These are phyloP conservation scores for Zosterops pallidus DNA, from an alignment of 2,113 vertebrate genomes.

Conservation along the genomic window DNA sequence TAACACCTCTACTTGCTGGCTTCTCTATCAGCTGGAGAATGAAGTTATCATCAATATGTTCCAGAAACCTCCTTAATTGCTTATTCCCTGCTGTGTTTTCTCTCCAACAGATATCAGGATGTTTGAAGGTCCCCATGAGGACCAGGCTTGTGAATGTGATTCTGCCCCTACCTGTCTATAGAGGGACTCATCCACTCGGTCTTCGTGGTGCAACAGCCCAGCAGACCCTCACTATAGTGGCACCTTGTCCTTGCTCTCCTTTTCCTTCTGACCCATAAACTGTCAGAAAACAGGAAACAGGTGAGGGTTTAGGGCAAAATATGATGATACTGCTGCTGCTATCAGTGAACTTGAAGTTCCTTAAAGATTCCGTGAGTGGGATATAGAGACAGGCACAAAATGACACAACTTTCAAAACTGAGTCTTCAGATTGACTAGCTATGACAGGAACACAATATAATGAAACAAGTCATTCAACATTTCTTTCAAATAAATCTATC, in stretches of 20 bases:
- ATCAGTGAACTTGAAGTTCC: neutral
- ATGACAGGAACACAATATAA: neutral
- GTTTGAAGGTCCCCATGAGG: neutral
- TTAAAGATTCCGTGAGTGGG: neutral
- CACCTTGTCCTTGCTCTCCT: too few species aligned
- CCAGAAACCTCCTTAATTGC: neutral
- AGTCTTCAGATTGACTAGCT: neutral
- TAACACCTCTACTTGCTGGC: too few species aligned
- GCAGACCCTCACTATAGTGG: neutral
- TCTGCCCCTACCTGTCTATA: neutral
- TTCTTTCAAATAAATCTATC: neutral
- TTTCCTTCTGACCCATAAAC: neutral
- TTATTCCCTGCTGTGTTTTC: neutral
- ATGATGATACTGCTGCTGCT: neutral
- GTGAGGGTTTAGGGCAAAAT: neutral
- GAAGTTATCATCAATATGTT: neutral
- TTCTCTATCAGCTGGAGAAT: neutral
- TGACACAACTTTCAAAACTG: neutral
- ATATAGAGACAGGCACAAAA: neutral
- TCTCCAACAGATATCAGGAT: neutral
- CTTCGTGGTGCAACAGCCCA: neutral
- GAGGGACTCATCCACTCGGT: neutral
- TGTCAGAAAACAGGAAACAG: neutral
- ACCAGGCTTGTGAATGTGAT: neutral
- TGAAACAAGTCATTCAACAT: neutral